Evolutionary conservation across 2,113 vertebrate genomes (phyloP).

Genomic region (Antechinus flavipes): DNA sequence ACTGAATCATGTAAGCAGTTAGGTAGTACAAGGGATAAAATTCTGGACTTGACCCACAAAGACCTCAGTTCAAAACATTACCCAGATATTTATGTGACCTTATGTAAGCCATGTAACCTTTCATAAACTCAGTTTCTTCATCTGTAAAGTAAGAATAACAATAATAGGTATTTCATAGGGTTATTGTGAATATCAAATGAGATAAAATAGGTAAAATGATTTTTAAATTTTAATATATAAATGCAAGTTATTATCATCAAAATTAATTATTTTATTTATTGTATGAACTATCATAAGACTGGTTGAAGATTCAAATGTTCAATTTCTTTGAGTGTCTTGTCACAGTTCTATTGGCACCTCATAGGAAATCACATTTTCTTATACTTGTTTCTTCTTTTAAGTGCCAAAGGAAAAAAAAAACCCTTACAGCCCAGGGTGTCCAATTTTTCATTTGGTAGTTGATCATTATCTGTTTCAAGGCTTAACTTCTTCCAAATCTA

Average conservation of each 20-base stretch:
- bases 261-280: background rate
- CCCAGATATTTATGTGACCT: background rate
- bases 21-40: background rate
- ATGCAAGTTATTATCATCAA: background rate
- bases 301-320: background rate
- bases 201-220: background rate
- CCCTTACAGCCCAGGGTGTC: background rate
- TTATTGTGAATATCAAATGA: background rate
- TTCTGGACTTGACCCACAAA: no score
- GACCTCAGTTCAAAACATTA: background rate
- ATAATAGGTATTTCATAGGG: background rate
- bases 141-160: background rate
- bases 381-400: background rate
- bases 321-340: background rate
- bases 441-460: background rate
- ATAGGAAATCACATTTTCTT: background rate
- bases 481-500: conserved; percentile 21
- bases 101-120: background rate
- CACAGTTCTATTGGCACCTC: background rate
- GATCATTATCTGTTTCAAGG: background rate
- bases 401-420: background rate
- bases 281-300: background rate
- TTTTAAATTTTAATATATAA: background rate
- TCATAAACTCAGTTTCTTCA: background rate
- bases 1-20: background rate